Evolutionary conservation across 2,888 invertebrate genomes (phyloP).

Genomic region (Conomelus anceps): DNA sequence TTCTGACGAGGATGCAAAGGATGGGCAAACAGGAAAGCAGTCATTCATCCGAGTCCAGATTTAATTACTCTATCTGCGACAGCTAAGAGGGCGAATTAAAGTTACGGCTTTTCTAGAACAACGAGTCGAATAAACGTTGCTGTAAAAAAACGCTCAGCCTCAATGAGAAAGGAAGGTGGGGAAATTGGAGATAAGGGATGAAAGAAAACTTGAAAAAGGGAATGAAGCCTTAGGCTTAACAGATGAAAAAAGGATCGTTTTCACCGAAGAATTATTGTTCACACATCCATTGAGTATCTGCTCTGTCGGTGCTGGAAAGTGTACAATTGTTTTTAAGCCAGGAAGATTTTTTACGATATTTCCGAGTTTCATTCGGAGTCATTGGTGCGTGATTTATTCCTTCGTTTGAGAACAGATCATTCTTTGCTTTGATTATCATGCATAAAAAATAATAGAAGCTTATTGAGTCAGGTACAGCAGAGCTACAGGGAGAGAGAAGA

Average conservation of each 20-base stretch:
- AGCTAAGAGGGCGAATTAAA: slow-evolving; percentile 6
- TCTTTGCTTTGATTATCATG: not conserved
- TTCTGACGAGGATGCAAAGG: not conserved
- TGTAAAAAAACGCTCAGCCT: not conserved
- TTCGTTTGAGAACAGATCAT: no score
- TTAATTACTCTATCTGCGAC: slow-evolving; percentile 11
- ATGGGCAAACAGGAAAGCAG: not conserved
- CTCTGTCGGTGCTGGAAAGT: not conserved
- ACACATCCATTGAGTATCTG: not conserved
- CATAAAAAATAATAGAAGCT: not conserved
- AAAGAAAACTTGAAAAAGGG: not conserved
- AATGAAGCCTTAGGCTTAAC: not conserved
- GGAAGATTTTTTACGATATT: not conserved
- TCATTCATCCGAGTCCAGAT: not conserved
- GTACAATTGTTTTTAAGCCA: not conserved
- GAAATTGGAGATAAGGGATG: not conserved
- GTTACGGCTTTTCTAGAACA: not conserved
- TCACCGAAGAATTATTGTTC: not conserved
- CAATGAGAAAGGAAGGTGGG: not conserved
- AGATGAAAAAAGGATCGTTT: not conserved
- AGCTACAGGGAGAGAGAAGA: no score
- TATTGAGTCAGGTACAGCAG: no score
- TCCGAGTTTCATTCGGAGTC: not conserved
- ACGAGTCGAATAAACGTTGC: not conserved
- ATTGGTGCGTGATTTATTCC: not conserved